Percentiles rank a stretch among this genome's conserved stretches.
Evolutionary conservation across 2,888 invertebrate genomes (phyloP).

Genomic region (Bombylius discolor): DNA sequence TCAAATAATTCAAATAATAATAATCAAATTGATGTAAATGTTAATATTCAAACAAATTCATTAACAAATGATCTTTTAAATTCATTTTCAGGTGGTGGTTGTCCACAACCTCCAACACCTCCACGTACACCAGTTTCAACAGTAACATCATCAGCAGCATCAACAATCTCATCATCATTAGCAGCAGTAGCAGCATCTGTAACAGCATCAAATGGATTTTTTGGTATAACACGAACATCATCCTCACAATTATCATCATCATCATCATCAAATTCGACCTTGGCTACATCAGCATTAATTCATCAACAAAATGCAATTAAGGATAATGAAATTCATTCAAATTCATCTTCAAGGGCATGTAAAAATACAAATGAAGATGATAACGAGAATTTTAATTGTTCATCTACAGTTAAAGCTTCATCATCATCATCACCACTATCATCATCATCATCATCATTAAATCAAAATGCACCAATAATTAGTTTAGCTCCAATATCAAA

Average conservation of each 20-base stretch:
- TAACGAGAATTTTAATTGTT: neutral
- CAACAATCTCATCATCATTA: neutral
- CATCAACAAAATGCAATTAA: constrained; percentile 12
- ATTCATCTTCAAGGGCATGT: too few species aligned
- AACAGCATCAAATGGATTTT: constrained; percentile 19
- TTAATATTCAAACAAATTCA: neutral
- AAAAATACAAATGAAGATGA: too few species aligned
- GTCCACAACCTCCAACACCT: constrained; percentile 14
- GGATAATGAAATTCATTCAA: neutral
- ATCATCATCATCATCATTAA: neutral
- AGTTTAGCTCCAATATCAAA: constrained; percentile 14
- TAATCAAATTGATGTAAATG: neutral
- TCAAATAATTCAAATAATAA: neutral
- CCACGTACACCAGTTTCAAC: constrained; percentile 14
- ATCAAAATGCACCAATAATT: constrained; percentile 1
- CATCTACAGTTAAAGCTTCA: neutral
- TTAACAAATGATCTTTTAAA: neutral
- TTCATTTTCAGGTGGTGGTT: constrained; percentile 5
- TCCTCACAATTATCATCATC: constrained; percentile 20
- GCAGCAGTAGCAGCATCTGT: neutral
- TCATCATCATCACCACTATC: constrained; percentile 1
- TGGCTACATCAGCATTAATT: constrained; percentile 15
- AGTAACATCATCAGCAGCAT: constrained; percentile 1
- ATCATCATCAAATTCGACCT: constrained; percentile 20
- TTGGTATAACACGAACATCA: constrained; percentile 30